phyloP scores from a whole-genome alignment of 2,888 invertebrate species.

The Ochropleura plecta region DNA sequence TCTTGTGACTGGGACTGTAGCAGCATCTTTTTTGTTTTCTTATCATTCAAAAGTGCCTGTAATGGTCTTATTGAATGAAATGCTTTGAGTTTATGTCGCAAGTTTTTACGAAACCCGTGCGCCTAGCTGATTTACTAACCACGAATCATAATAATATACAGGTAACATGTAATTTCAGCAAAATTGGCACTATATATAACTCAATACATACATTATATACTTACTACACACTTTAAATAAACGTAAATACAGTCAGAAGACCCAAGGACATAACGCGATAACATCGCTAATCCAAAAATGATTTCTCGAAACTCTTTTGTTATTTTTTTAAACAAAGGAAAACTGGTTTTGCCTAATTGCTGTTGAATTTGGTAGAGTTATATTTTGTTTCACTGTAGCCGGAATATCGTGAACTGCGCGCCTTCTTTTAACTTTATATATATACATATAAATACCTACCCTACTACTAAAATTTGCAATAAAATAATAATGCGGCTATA shows the following conservation, averaged over 20 bases:
- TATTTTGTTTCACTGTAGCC: background rate
- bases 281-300: constrained; percentile 46
- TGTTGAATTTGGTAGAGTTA: background rate
- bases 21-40: too few species aligned
- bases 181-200: background rate
- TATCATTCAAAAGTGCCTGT: too few species aligned
- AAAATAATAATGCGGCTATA: too few species aligned
- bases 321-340: constrained; percentile 32
- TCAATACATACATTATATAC: background rate
- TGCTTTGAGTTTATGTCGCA: too few species aligned
- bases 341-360: constrained; percentile 32
- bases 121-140: too few species aligned
- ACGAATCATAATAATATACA: background rate
- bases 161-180: background rate
- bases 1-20: too few species aligned
- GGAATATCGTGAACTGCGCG: background rate
- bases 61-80: too few species aligned
- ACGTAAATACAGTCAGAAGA: constrained; percentile 7
- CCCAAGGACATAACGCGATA: constrained; percentile 53
- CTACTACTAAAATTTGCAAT: too few species aligned
- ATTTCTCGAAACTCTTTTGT: constrained; percentile 55
- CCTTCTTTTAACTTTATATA: background rate
- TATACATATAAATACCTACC: too few species aligned
- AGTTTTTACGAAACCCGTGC: too few species aligned
- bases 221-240: too few species aligned